Evolutionary conservation across 1,140 invertebrate species (phyloP), one percentile per base, ranked within the genome.

Genomic region (Pogonognathellus flavescens): DNA sequence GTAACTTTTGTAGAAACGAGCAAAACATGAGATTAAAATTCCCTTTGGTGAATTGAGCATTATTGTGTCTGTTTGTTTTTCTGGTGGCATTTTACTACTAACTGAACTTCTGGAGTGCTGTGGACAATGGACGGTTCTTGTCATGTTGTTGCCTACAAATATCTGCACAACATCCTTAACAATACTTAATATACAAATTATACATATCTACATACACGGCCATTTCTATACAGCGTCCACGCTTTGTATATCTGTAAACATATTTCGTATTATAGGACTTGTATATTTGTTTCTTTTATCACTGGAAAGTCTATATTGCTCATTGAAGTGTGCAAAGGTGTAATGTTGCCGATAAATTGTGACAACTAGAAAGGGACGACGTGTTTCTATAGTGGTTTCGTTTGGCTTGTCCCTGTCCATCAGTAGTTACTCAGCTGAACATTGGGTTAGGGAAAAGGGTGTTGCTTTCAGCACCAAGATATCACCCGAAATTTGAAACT

Each of bases 401-500:
- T 18, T 31, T 53, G 14, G 41, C 55, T 49, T 82, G 52, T 76
- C 70, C 70, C 70, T 76, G 70, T 76, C 53, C 81, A 72, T 83
- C 80, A 82, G 9, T 20, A 59, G 8, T 20, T 70, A 85, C 52
- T 83, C 59, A 10, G 57, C 49, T 83, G 20, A 82, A 70, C 16
- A 85, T 72, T 50, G 5, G 13, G 18, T 76, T 76, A 25, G 59
- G 80, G 70, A 83, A 83, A 86, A 86, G 62, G 85, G 87, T 87
- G 87, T 87, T 87, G 87, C 80, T 86, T 87, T 87, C 82, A 70
- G 84, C 87, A 84, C 87, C 85, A 86, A 86, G 85, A 59, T 60
- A 82, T 87, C 87, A 86, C 86, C 81, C 85, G 57, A 85, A 85
- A 85, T 81, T 86, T 80, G 31, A 83, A 83, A 83, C 70, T 50